phyloP scores from a whole-genome alignment of 2,888 invertebrate species.

The Pterobdella sp. region DNA sequence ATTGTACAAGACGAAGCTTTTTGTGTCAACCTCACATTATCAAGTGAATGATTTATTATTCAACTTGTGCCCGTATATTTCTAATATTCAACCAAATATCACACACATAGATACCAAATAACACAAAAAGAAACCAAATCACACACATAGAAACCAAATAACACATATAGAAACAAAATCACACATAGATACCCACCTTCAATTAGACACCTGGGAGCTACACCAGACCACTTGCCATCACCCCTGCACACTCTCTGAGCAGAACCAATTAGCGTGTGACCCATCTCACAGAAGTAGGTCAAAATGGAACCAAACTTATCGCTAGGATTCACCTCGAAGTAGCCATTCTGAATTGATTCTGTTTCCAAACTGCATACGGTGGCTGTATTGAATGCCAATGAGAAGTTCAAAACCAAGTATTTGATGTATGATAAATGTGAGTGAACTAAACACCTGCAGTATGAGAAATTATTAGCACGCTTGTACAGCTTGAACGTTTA shows the following conservation, averaged over 20 bases:
- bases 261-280: constrained; percentile 50
- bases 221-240: constrained; percentile 52
- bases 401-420: too few species aligned
- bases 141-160: constrained; percentile 31
- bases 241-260: constrained; percentile 51
- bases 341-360: constrained; percentile 45
- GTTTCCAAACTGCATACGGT: constrained; percentile 45
- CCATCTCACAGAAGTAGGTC: constrained; percentile 49
- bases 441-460: too few species aligned
- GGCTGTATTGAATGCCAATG: constrained; percentile 42
- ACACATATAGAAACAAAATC: too few species aligned
- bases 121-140: constrained; percentile 25
- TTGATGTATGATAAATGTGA: too few species aligned
- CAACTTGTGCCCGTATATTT: too few species aligned
- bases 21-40: too few species aligned
- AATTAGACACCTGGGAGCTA: constrained; percentile 47
- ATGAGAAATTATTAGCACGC: too few species aligned
- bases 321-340: constrained; percentile 45
- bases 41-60: too few species aligned
- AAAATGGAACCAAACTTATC: constrained; percentile 40
- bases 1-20: too few species aligned
- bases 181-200: constrained; percentile 25
- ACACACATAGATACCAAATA: constrained; percentile 41
- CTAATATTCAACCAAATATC: too few species aligned
- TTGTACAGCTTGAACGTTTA: too few species aligned